Percentiles rank a stretch among this genome's conserved stretches.
Evolutionary conservation across 2,888 invertebrate species (phyloP).

Genomic region (Eubasilissa splendida): DNA sequence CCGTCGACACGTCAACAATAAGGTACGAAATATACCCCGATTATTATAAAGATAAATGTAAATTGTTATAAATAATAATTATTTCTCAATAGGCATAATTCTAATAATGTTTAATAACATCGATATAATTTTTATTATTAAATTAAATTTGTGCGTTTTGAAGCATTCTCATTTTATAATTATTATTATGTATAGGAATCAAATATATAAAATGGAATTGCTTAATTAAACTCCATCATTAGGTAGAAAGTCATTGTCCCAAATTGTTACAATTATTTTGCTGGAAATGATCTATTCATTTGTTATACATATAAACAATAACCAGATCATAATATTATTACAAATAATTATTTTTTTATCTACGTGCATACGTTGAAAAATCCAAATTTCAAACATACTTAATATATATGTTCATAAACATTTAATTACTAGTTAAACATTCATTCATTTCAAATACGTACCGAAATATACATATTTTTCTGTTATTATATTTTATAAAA

Average conservation of each 20-base stretch:
- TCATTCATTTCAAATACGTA: too few species aligned
- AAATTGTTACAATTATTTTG: constrained; percentile 28
- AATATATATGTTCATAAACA: not conserved
- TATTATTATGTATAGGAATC: constrained; percentile 42
- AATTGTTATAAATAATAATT: constrained; percentile 31
- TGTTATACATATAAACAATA: not conserved
- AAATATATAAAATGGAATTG: constrained; percentile 31
- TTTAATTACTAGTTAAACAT: too few species aligned
- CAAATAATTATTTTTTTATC: not conserved
- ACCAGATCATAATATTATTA: too few species aligned
- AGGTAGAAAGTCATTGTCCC: constrained; percentile 6
- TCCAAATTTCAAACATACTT: constrained; percentile 29
- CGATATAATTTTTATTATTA: constrained; percentile 44
- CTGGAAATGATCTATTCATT: constrained; percentile 47
- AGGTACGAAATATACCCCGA: constrained; percentile 34
- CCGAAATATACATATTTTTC: too few species aligned
- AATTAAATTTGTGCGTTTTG: constrained; percentile 43
- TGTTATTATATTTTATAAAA: too few species aligned
- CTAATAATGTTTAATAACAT: constrained; percentile 42
- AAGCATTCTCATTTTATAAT: constrained; percentile 53
- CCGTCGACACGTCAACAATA: constrained; percentile 28
- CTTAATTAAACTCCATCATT: constrained; percentile 17
- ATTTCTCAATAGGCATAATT: constrained; percentile 46
- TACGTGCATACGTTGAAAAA: not conserved
- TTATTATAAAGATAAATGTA: constrained; percentile 43